A percentile compares a stretch with the other conserved stretches of the same genome.
phyloP scores from a whole-genome alignment of 2,888 invertebrate genomes.

The Hoplodrina ambigua region DNA sequence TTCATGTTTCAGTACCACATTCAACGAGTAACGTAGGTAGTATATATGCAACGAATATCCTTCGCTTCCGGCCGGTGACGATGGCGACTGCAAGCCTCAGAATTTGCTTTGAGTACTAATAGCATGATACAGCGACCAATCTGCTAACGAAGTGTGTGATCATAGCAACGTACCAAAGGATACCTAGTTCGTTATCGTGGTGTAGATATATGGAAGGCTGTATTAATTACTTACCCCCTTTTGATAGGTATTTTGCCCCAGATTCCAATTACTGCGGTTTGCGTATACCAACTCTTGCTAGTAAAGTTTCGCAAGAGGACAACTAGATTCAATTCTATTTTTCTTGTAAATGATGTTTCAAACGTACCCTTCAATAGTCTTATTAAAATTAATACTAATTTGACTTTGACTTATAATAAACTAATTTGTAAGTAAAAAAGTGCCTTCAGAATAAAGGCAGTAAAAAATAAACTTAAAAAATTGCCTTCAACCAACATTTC shows the following conservation, averaged over 20 bases:
- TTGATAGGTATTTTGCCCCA: conserved; percentile 2
- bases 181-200: conserved; percentile 25
- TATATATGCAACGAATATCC: conserved; percentile 3
- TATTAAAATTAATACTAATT: no score
- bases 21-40: conserved; percentile 1
- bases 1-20: conserved; percentile 4
- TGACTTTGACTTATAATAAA: no score
- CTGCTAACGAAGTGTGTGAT: conserved; percentile 56
- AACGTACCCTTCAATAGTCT: no score
- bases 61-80: conserved; percentile 7
- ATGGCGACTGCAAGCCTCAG: conserved; percentile 20
- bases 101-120: conserved; percentile 49
- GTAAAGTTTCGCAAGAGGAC: no score
- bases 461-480: conserved; percentile 1
- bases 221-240: conserved; percentile 22
- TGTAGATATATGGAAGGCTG: conserved; percentile 3
- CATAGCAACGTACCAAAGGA: conserved; percentile 31
- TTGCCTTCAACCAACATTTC: conserved; percentile 13
- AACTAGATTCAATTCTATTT: no score
- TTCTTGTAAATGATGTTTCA: no score
- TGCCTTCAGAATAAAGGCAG: no score
- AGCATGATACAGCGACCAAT: conserved; percentile 53
- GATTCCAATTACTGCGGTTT: background rate
- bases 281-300: no score
- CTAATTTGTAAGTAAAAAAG: no score